Evolutionary conservation across 1,140 invertebrate species (phyloP).

Genomic region (Archegozetes longisetosus): DNA sequence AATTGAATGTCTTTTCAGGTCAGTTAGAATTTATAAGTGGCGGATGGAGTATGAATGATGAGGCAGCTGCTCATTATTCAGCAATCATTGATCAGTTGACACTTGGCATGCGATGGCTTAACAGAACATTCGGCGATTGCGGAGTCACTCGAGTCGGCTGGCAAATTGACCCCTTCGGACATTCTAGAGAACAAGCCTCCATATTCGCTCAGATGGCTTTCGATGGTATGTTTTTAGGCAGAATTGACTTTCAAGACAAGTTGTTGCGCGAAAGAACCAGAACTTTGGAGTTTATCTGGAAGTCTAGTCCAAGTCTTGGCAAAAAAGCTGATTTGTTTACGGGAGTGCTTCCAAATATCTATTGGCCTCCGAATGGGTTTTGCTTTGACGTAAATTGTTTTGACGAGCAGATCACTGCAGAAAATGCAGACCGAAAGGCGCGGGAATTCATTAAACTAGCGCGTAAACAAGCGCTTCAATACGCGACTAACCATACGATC

Average conservation of each 20-base stretch:
- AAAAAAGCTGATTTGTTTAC: constrained; percentile 31
- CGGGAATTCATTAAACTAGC: constrained; percentile 32
- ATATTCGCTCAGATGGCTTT: constrained; percentile 48
- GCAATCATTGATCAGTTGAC: constrained; percentile 91
- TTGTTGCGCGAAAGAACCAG: constrained; percentile 38
- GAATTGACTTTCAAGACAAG: constrained; percentile 79
- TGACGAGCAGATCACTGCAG: constrained; percentile 38
- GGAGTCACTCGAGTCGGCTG: constrained; percentile 62
- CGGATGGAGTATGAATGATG: constrained; percentile 97
- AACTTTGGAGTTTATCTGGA: constrained; percentile 72
- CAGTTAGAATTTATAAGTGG: constrained; percentile 86
- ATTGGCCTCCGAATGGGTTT: constrained; percentile 39
- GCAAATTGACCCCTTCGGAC: constrained; percentile 81
- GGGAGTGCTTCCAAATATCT: constrained; percentile 33
- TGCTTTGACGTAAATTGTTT: constrained; percentile 42
- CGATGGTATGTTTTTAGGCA: constrained; percentile 70
- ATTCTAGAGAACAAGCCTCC: constrained; percentile 64
- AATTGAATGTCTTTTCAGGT: constrained; percentile 34
- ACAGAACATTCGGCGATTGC: constrained; percentile 52
- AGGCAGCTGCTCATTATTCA: constrained; percentile 82
- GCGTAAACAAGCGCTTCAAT: constrained; percentile 24
- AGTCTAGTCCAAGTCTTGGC: constrained; percentile 30
- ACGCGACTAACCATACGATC: constrained; percentile 50
- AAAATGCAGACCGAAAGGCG: constrained; percentile 31
- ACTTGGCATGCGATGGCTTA: constrained; percentile 83